Evolutionary conservation across 2,797 vertebrate species (phyloP).

Genomic region (Spondyliosoma cantharus): DNA sequence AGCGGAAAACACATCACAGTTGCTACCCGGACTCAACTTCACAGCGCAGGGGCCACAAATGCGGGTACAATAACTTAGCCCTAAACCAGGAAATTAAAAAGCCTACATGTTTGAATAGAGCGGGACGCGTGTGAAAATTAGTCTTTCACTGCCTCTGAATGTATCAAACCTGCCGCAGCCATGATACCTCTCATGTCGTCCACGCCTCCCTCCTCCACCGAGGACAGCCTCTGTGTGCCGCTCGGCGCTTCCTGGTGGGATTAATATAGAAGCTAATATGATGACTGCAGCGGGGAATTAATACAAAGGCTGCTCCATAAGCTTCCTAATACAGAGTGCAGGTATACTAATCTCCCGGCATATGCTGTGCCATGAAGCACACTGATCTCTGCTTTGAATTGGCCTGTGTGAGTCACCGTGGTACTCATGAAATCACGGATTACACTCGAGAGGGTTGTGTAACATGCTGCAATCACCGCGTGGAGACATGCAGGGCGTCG

Average conservation of each 20-base stretch:
- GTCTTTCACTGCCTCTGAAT: conserved; percentile 43
- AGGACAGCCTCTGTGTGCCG: conserved; percentile 34
- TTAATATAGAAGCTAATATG: conserved; percentile 67
- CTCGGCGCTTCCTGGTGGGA: conserved; percentile 54
- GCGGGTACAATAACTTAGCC: conserved; percentile 36
- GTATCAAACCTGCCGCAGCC: conserved; percentile 37
- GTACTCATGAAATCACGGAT: conserved; percentile 46
- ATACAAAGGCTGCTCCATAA: conserved; percentile 58
- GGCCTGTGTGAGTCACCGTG: conserved; percentile 59
- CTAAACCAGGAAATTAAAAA: conserved; percentile 53
- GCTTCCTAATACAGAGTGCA: conserved; percentile 65
- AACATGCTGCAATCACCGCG: conserved; percentile 29
- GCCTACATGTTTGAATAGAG: conserved; percentile 54
- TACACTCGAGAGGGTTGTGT: conserved; percentile 44
- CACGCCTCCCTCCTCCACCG: background rate
- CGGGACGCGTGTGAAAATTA: conserved; percentile 50
- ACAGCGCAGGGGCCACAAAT: conserved; percentile 38
- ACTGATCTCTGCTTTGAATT: conserved; percentile 60
- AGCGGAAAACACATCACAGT: conserved; percentile 71
- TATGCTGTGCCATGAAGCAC: conserved; percentile 40
- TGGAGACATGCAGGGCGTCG: background rate
- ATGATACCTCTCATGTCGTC: conserved; percentile 25
- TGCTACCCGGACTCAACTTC: conserved; percentile 55
- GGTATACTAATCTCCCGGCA: conserved; percentile 69
- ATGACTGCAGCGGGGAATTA: conserved; percentile 66